Percentiles rank a stretch among this genome's conserved stretches.
Evolutionary conservation across 1,140 invertebrate species (phyloP).

Genomic region (Drosophila asahinai): DNA sequence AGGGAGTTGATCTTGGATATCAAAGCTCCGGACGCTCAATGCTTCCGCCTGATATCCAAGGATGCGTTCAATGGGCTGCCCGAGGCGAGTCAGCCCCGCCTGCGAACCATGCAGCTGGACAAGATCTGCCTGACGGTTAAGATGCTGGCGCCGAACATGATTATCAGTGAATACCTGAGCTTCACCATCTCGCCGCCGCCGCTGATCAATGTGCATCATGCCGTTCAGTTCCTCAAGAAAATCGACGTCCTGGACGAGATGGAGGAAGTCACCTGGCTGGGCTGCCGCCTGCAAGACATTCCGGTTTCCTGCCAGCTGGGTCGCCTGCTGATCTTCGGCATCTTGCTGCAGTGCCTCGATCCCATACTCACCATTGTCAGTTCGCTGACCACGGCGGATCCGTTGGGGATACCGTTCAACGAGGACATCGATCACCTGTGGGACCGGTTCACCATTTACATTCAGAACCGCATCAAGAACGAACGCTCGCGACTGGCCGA

Average conservation of each 20-base stretch:
- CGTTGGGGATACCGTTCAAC: constrained; percentile 75
- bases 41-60: constrained; percentile 65
- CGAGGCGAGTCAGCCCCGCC: constrained; percentile 19
- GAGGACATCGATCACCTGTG: constrained; percentile 49
- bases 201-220: constrained; percentile 90
- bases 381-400: constrained; percentile 93
- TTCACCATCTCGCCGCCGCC: constrained; percentile 88
- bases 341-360: constrained; percentile 97
- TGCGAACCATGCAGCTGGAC: constrained; percentile 68
- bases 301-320: constrained; percentile 96
- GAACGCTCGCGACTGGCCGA: constrained; percentile 90
- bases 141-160: constrained; percentile 53
- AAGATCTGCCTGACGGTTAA: constrained; percentile 69
- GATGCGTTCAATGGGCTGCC: constrained; percentile 31
- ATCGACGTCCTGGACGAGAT: constrained; percentile 94
- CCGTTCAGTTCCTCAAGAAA: constrained; percentile 92
- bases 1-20: constrained; percentile 35
- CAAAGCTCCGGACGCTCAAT: constrained; percentile 36
- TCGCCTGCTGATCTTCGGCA: constrained; percentile 96
- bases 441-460: constrained; percentile 88
- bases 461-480: constrained; percentile 85
- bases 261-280: constrained; percentile 95
- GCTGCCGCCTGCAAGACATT: constrained; percentile 93
- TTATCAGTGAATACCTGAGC: constrained; percentile 69
- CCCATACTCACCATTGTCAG: constrained; percentile 97